Evolutionary conservation across 1,140 invertebrate genomes (phyloP).

Genomic region (Pseudomyrmex dendroicus): DNA sequence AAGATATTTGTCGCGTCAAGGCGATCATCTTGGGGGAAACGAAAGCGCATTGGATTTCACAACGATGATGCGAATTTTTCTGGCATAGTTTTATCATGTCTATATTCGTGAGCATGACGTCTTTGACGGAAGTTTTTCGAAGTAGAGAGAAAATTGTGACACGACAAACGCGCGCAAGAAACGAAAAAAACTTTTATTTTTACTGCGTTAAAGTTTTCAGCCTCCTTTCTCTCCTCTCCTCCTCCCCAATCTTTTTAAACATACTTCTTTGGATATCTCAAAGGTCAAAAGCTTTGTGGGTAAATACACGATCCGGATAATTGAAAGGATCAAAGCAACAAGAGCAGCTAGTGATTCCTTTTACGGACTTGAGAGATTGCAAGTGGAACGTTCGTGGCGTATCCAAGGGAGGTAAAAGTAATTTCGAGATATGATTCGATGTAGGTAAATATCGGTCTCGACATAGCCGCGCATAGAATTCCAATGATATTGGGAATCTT

Average conservation of each 20-base stretch:
- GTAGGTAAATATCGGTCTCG: slow-evolving; percentile 41
- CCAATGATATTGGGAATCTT: slow-evolving; percentile 31
- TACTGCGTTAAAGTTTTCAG: not conserved
- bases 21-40: not conserved
- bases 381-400: slow-evolving; percentile 24
- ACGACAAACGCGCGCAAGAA: not conserved
- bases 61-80: not conserved
- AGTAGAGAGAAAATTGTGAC: not conserved
- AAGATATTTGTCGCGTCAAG: slow-evolving; percentile 12
- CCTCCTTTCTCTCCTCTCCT: no score
- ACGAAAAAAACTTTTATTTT: not conserved
- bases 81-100: not conserved
- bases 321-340: not conserved
- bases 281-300: not conserved
- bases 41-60: not conserved
- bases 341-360: not conserved
- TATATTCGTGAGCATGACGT: not conserved
- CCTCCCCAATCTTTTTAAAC: no score
- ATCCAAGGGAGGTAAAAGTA: slow-evolving; percentile 32
- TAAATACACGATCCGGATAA: not conserved
- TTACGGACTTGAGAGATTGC: slow-evolving; percentile 23
- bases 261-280: not conserved
- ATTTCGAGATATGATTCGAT: slow-evolving; percentile 44
- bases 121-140: not conserved
- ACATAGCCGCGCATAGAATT: slow-evolving; percentile 33